Conservation (phyloP, 2,797 vertebrate genomes). For the Trachops cirrhosus region DNA sequence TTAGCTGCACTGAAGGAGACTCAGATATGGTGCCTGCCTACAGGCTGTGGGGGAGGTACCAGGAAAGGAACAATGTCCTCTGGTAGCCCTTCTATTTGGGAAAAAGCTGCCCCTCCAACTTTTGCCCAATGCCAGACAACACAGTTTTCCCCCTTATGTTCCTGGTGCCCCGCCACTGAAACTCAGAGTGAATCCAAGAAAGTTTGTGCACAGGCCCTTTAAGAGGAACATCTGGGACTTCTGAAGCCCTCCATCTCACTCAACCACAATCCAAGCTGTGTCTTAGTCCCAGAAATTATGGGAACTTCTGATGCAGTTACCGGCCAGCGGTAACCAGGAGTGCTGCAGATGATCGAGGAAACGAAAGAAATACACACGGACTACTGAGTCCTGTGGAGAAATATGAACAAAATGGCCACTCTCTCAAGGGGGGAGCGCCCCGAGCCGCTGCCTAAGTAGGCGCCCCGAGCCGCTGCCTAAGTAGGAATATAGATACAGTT, state of each 20-base stretch:
- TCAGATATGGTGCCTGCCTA: background rate
- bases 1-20: background rate
- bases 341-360: too few relatives aligned
- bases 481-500: too few relatives aligned
- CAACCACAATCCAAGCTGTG: background rate
- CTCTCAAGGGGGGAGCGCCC: too few relatives aligned
- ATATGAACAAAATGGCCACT: too few relatives aligned
- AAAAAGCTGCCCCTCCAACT: background rate
- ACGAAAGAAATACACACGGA: too few relatives aligned
- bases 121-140: background rate
- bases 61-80: background rate
- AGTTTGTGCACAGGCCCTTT: background rate
- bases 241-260: background rate
- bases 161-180: background rate
- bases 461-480: too few relatives aligned
- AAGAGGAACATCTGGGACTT: background rate
- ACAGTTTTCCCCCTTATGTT: background rate
- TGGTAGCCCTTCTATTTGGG: background rate
- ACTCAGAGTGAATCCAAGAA: background rate
- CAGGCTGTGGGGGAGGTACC: background rate
- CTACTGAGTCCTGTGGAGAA: too few relatives aligned
- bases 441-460: too few relatives aligned
- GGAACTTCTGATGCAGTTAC: too few relatives aligned
- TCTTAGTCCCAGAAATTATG: background rate
- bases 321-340: too few relatives aligned